These are phyloP conservation scores for Pomatorhinus ruficollis DNA, from an alignment of 2,113 vertebrate species.

Conservation along the genomic window DNA sequence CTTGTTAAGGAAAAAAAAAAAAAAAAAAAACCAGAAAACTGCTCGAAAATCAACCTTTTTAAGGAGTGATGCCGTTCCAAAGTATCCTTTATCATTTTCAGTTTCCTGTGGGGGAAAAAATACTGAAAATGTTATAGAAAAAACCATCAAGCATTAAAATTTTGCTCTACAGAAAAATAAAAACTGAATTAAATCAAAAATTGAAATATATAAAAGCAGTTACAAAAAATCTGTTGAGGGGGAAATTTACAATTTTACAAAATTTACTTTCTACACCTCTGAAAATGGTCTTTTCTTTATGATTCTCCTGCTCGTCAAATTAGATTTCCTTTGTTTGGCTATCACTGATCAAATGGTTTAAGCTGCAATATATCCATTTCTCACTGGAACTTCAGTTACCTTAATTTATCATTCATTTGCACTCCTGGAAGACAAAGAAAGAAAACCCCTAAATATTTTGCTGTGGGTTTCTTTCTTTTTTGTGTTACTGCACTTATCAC, in stretches of 20 bases:
- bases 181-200: background rate
- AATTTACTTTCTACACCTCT: background rate
- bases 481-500: background rate
- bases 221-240: background rate
- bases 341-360: background rate
- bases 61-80: background rate
- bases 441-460: background rate
- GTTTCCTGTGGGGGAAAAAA: accelerated
- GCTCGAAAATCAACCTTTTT: background rate
- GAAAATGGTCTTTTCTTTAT: background rate
- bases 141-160: background rate
- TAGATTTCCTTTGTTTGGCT: background rate
- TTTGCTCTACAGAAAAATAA: background rate
- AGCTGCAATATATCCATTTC: background rate
- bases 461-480: background rate
- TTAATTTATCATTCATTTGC: background rate
- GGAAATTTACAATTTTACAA: background rate
- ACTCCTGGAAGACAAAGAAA: background rate
- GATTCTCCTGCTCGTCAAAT: background rate
- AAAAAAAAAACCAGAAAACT: background rate
- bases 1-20: background rate
- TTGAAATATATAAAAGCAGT: background rate
- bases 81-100: background rate
- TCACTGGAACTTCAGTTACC: background rate
- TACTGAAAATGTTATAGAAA: background rate